Percentiles rank a stretch among this genome's conserved stretches.
Conservation (phyloP, 2,888 invertebrate genomes). For the Spicauda simplicius region DNA sequence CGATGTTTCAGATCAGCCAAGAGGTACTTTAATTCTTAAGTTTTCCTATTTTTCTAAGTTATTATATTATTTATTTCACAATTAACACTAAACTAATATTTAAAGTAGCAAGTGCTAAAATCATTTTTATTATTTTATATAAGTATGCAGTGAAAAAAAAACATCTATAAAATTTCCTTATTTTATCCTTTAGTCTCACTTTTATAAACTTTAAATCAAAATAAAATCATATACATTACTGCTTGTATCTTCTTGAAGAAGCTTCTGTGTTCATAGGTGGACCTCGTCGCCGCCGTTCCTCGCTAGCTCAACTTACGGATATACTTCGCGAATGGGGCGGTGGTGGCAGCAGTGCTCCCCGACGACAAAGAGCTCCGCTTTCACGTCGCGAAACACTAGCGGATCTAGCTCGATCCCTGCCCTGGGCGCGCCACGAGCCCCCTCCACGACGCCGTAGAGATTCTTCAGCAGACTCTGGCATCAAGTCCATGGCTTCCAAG, state of each 20-base stretch:
- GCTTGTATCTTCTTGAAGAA: no score
- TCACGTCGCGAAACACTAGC: constrained; percentile 94
- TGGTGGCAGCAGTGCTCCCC: constrained; percentile 82
- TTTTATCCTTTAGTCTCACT: no score
- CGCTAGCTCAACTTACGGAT: constrained; percentile 94
- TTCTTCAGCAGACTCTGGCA: constrained; percentile 94
- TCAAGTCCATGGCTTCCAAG: constrained; percentile 89
- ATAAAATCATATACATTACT: no score
- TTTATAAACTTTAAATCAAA: no score
- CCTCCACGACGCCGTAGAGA: constrained; percentile 91
- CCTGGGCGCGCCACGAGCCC: constrained; percentile 89
- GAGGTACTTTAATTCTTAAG: constrained; percentile 57
- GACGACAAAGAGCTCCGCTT: constrained; percentile 87
- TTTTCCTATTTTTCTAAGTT: not conserved
- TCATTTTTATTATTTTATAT: no score
- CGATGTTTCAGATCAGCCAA: constrained; percentile 86
- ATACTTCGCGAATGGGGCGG: constrained; percentile 94
- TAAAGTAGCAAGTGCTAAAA: no score
- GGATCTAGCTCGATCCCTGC: constrained; percentile 93
- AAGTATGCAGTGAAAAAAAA: no score
- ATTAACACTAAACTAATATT: no score
- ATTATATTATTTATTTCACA: not conserved
- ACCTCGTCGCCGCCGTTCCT: constrained; percentile 91
- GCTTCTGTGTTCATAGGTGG: constrained; percentile 65
- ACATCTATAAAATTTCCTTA: no score